phyloP scores from a whole-genome alignment of 2,888 invertebrate species.

The Coelopa pilipes region DNA sequence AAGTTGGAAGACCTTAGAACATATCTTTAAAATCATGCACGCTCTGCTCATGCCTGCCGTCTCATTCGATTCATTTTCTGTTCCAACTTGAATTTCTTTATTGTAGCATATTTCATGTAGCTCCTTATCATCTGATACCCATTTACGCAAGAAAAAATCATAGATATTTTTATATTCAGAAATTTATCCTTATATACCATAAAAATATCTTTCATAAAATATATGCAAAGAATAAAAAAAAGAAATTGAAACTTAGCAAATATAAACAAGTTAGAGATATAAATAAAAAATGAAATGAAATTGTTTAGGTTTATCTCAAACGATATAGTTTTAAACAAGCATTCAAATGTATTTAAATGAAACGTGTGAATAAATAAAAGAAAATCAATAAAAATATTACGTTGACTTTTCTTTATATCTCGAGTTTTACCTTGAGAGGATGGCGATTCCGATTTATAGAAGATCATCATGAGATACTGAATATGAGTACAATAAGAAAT shows the following conservation, averaged over 20 bases:
- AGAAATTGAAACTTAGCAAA: constrained; percentile 10
- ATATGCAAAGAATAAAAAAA: constrained; percentile 4
- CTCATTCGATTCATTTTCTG: not conserved
- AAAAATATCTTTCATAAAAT: not conserved
- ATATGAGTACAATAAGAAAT: not conserved
- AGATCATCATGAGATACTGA: too few relatives aligned
- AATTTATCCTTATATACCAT: not conserved
- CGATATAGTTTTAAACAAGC: constrained; percentile 22
- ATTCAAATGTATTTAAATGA: constrained; percentile 33
- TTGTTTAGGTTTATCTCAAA: constrained; percentile 26
- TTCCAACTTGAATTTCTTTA: constrained; percentile 7
- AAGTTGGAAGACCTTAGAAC: not conserved
- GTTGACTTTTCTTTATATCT: constrained; percentile 3
- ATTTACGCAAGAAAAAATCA: not conserved
- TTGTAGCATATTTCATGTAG: constrained; percentile 14
- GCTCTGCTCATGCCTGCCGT: too few relatives aligned
- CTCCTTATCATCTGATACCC: not conserved
- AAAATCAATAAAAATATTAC: constrained; percentile 27
- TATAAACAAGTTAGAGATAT: constrained; percentile 1
- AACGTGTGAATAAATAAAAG: constrained; percentile 34
- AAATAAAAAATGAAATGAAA: constrained; percentile 5
- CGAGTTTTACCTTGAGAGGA: not conserved
- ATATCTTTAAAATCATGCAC: constrained; percentile 14
- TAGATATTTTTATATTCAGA: constrained; percentile 12
- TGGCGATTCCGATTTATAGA: not conserved